Conservation (phyloP, 2,113 vertebrate species). For the Brienomyrus brachyistius region DNA sequence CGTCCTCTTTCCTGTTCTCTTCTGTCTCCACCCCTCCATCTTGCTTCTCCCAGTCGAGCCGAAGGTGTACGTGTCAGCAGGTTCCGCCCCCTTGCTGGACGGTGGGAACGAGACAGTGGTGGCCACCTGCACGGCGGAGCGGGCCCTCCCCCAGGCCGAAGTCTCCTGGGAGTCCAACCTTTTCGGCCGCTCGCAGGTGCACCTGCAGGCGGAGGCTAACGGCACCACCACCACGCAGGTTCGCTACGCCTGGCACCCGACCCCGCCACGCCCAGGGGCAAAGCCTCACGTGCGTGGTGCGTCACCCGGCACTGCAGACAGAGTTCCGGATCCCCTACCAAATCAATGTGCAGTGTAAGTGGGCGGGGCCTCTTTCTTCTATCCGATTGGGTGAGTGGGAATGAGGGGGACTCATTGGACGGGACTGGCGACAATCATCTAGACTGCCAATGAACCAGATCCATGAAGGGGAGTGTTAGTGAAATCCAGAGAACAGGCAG, state of each 20-base stretch:
- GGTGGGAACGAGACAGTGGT: slow-evolving; percentile 83
- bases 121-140: slow-evolving; percentile 84
- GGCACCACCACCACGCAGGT: slow-evolving; percentile 84
- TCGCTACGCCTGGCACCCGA: slow-evolving; percentile 80
- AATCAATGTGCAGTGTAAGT: slow-evolving; percentile 89
- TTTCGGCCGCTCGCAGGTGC: slow-evolving; percentile 77
- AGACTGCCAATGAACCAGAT: neutral
- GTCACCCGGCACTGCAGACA: slow-evolving; percentile 80
- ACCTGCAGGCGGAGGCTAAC: slow-evolving; percentile 71
- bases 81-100: slow-evolving; percentile 79
- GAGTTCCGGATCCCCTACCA: slow-evolving; percentile 77
- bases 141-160: slow-evolving; percentile 80
- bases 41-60: slow-evolving; percentile 75
- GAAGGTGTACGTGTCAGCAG: slow-evolving; percentile 79
- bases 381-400: neutral
- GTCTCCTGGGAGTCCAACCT: slow-evolving; percentile 85
- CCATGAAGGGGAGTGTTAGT: neutral
- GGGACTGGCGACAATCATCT: neutral
- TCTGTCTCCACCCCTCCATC: neutral
- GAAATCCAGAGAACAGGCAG: neutral
- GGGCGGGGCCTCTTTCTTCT: neutral
- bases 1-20: neutral
- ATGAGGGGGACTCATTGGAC: neutral
- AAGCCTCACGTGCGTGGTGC: slow-evolving; percentile 79
- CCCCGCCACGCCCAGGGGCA: slow-evolving; percentile 81